These are phyloP conservation scores for Nothobranchius furzeri DNA, from an alignment of 2,113 vertebrate genomes.

Conservation along the genomic window DNA sequence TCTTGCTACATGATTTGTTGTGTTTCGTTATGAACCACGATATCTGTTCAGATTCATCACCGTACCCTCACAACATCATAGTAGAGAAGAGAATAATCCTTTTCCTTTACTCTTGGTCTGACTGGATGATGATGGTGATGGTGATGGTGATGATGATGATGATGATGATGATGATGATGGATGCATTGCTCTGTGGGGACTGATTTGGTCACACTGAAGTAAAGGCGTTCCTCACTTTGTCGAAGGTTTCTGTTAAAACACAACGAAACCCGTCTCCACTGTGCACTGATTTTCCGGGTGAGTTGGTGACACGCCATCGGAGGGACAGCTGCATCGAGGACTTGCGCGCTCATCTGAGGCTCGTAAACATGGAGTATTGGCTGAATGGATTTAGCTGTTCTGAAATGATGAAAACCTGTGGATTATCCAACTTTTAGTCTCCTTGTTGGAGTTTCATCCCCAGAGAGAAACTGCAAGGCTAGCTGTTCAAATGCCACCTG, in stretches of 20 bases:
- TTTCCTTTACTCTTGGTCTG: slow-evolving; percentile 13
- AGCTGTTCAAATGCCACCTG: too few species aligned
- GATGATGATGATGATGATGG: slow-evolving; percentile 3
- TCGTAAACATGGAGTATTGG: too few species aligned
- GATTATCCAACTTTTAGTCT: too few species aligned
- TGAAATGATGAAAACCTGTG: neutral
- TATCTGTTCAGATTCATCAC: slow-evolving; percentile 8
- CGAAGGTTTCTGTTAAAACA: slow-evolving; percentile 10
- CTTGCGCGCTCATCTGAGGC: slow-evolving; percentile 4
- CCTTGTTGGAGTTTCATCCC: too few species aligned
- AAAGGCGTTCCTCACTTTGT: neutral
- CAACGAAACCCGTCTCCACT: neutral
- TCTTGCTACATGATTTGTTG: neutral
- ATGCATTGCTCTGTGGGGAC: neutral
- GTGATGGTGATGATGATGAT: neutral
- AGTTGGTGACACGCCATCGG: neutral
- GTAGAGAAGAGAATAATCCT: neutral
- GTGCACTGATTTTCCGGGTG: neutral
- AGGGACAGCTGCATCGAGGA: neutral
- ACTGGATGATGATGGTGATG: slow-evolving; percentile 15
- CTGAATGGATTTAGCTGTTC: neutral
- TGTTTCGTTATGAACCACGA: slow-evolving; percentile 14
- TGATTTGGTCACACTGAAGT: neutral
- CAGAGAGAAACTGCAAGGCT: too few species aligned
- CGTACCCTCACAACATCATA: slow-evolving; percentile 16